phyloP scores from a whole-genome alignment of 2,888 invertebrate genomes.

The Creontiades dilutus region DNA sequence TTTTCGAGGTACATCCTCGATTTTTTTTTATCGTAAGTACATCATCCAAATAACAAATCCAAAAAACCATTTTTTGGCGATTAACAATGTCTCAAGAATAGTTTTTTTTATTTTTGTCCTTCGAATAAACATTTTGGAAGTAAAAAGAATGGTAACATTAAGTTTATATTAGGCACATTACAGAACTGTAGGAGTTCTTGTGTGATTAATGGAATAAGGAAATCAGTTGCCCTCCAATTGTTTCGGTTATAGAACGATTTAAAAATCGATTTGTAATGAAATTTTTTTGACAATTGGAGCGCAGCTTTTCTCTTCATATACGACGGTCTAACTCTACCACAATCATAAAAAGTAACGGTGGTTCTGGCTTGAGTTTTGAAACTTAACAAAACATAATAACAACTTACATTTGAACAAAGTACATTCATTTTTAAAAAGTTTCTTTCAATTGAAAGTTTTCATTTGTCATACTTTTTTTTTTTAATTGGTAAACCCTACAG shows the following conservation, averaged over 20 bases:
- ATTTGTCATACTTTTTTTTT: not conserved
- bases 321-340: not conserved
- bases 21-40: too few relatives aligned
- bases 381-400: too few relatives aligned
- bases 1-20: too few relatives aligned
- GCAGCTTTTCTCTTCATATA: too few relatives aligned
- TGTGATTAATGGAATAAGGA: not conserved
- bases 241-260: not conserved
- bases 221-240: not conserved
- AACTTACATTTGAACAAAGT: not conserved
- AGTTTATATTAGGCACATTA: conserved; percentile 22
- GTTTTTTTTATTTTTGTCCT: not conserved
- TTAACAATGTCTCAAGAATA: too few relatives aligned
- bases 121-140: not conserved
- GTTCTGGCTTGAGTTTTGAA: not conserved
- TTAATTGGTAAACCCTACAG: conserved; percentile 5
- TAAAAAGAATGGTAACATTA: not conserved
- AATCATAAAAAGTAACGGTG: conserved; percentile 12
- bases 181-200: conserved; percentile 7
- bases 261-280: too few relatives aligned
- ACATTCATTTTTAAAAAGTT: not conserved
- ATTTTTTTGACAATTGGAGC: too few relatives aligned
- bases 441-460: not conserved
- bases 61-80: too few relatives aligned
- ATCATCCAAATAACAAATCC: too few relatives aligned